Conservation (phyloP, 2,797 vertebrate genomes). For the Halcyon smyrnensis region DNA sequence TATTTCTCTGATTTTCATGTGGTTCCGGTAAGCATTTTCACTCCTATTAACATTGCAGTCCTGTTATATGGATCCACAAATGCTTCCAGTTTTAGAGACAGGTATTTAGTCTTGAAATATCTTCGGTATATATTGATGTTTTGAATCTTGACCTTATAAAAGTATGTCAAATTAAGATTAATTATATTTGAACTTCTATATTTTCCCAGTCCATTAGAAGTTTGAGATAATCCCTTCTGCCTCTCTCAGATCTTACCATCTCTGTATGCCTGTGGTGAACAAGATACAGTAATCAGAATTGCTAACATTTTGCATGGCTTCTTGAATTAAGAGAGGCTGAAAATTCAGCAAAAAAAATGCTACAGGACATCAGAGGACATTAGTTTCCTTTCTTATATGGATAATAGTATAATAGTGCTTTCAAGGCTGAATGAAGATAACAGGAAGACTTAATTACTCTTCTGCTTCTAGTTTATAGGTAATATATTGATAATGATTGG, state of each 20-base stretch:
- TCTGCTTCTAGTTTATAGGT: background rate
- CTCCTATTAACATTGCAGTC: background rate
- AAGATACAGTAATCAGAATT: background rate
- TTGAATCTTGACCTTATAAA: background rate
- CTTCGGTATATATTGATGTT: background rate
- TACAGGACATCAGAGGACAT: background rate
- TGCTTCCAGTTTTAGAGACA: background rate
- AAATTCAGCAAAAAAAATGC: background rate
- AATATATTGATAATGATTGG: background rate
- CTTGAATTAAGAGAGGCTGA: background rate
- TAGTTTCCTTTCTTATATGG: background rate
- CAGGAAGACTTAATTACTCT: background rate
- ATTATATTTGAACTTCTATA: background rate
- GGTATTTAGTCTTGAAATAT: background rate
- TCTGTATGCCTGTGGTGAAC: background rate
- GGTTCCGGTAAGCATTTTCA: background rate
- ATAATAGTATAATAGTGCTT: background rate
- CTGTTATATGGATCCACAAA: background rate
- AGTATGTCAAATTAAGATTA: conserved; percentile 20
- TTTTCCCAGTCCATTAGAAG: background rate
- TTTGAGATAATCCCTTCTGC: background rate
- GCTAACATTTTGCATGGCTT: background rate
- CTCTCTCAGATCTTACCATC: background rate
- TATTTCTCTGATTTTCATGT: background rate
- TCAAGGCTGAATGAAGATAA: background rate